phyloP scores from a whole-genome alignment of 1,140 invertebrate species.

The Eupeodes corollae region DNA sequence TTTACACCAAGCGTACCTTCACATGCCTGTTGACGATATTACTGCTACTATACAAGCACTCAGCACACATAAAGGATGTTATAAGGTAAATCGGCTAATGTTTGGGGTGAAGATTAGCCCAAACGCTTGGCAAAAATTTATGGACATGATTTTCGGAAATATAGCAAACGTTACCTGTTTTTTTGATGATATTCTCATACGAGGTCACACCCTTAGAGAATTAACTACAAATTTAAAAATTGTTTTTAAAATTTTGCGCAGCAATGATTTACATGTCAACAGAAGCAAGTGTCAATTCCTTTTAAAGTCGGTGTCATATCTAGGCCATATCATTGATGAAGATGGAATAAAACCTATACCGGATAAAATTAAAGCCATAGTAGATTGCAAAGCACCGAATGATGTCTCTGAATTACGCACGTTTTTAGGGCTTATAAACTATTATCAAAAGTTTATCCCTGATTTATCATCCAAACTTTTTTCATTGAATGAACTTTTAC shows the following conservation, averaged over 20 bases:
- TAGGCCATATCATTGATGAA: not conserved
- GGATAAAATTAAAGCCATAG: constrained; percentile 22
- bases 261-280: too few species aligned
- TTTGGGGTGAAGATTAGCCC: constrained; percentile 23
- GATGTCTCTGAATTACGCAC: constrained; percentile 13
- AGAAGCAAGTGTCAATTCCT: not conserved
- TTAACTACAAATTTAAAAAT: too few species aligned
- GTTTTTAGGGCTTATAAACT: constrained; percentile 36
- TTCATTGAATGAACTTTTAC: constrained; percentile 13
- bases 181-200: constrained; percentile 4
- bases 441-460: constrained; percentile 30
- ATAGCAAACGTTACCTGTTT: constrained; percentile 8
- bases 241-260: too few species aligned
- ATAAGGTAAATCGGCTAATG: constrained; percentile 20
- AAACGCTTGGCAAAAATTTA: constrained; percentile 20
- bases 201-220: constrained; percentile 6
- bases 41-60: constrained; percentile 20
- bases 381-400: not conserved
- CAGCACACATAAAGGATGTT: constrained; percentile 22
- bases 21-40: constrained; percentile 25
- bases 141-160: constrained; percentile 15
- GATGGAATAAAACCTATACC: constrained; percentile 25
- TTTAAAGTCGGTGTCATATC: too few species aligned
- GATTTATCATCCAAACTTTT: constrained; percentile 16
- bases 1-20: constrained; percentile 33